Base-by-base conservation (phyloP, 2,888 invertebrate genomes). In the Boloria selene region DNA sequence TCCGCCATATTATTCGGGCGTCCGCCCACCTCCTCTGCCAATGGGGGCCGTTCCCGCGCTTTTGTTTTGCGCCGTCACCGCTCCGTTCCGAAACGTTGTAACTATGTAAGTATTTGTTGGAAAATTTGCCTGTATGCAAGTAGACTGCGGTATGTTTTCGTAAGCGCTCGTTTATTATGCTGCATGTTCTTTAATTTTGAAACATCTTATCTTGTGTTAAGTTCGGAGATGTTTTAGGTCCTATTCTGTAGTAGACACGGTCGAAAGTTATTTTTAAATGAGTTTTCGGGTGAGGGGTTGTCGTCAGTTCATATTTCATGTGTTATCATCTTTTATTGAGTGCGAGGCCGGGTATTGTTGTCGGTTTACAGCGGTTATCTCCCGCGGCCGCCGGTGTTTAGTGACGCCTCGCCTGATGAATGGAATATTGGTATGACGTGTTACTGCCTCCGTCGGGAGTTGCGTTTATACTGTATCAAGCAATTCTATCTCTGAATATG, bases 271-370 rank as follows among this genome's bases (percentile, higher is more conserved):
- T 14, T 72, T 74, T 65, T 45, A 62, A 38, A 38, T 13, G 53
- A 38, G 52, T 31, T 16, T 71, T 77, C 56, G 74, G 77, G 73
- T 75, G 84, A 85, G 86, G 88, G 88, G 88, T 70, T 87, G 82
- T 85, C 82, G 81, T 79, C 84, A 88, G 90, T 91, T 90, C 91
- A 91, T 91, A 92, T 90, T 92, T 92, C 90, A 91, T 88, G 85
- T 87, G 91, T 90, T 92, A 92, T 92, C 91, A 91, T 92, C 90
- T 90, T 92, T 92, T 92, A 92, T 92, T 90, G 90, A 92, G 91
- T 92, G 91, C 86, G 88, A 90, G 90, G 81, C 78, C 74, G 84
- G 84, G 90, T 79, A 89, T 91, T 91, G 91, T 92, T 88, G 90
- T 85, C 86, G 91, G 89, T 91, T 90, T 90, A 90, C 86, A 79